Evolutionary conservation across 2,797 vertebrate genomes (phyloP).

Genomic region (Myiotriccus ornatus): DNA sequence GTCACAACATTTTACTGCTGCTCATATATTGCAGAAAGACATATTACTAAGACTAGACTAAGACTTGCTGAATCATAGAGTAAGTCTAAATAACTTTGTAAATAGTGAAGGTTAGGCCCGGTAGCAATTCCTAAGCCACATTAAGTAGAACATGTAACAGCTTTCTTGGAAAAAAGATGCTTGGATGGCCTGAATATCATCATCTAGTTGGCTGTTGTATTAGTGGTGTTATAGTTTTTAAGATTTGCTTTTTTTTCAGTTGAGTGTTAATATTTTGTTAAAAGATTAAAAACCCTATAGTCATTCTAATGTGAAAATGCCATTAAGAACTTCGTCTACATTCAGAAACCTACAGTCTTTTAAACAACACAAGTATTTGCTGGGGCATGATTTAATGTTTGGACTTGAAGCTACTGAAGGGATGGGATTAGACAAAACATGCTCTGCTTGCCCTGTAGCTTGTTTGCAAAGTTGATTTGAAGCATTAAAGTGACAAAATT

Average conservation of each 20-base stretch:
- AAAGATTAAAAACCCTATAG: background rate
- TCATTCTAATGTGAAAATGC: background rate
- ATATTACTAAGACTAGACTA: background rate
- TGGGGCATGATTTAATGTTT: background rate
- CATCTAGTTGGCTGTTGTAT: background rate
- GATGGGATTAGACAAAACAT: background rate
- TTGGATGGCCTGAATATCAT: background rate
- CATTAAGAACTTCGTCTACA: background rate
- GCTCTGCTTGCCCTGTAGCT: background rate
- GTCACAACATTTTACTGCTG: background rate
- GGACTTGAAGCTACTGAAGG: background rate
- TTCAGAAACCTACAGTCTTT: background rate
- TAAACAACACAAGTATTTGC: background rate
- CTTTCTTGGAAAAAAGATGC: background rate
- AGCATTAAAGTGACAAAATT: background rate
- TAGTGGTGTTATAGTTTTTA: background rate
- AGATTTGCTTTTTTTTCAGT: background rate
- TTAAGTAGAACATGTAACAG: fast-evolving
- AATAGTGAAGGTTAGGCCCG: background rate
- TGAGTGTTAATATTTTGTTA: background rate
- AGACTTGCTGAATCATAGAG: background rate
- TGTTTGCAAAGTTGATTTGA: background rate
- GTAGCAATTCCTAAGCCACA: background rate
- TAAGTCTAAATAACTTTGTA: background rate
- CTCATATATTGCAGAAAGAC: background rate